Percentiles rank a stretch among this genome's conserved stretches.
Evolutionary conservation across 1,140 invertebrate genomes (phyloP).

Genomic region (Polyergus mexicanus): DNA sequence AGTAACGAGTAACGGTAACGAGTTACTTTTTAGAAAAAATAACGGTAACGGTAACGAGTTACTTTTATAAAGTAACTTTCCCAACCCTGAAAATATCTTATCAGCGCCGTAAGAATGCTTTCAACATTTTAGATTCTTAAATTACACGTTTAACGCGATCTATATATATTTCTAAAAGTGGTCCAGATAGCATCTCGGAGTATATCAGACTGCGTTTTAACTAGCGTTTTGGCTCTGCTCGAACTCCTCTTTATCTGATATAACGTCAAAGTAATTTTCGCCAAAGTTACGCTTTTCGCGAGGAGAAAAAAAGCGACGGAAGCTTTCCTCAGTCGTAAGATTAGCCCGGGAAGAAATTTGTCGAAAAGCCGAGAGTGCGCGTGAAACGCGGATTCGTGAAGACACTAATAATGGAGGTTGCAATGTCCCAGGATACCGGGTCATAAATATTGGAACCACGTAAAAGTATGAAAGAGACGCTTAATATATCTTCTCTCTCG

Average conservation of each 20-base stretch:
- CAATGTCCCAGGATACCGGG: not conserved
- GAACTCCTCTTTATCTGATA: slow-evolving; percentile 30
- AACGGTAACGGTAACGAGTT: no score
- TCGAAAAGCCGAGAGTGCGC: slow-evolving; percentile 19
- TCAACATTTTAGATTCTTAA: not conserved
- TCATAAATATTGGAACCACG: slow-evolving; percentile 33
- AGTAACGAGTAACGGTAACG: no score
- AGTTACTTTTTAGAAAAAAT: no score
- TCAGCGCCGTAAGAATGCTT: not conserved
- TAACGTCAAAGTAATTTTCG: slow-evolving; percentile 31
- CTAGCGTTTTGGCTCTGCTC: not conserved
- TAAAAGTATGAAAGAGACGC: slow-evolving; percentile 8
- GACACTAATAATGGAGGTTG: not conserved
- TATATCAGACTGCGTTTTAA: not conserved
- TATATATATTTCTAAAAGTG: not conserved
- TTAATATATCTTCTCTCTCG: slow-evolving; percentile 22
- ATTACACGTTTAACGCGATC: not conserved
- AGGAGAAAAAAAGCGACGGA: not conserved
- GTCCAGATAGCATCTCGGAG: no score
- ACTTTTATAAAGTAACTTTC: no score
- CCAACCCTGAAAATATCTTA: slow-evolving; percentile 17
- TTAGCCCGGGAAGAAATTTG: slow-evolving; percentile 44
- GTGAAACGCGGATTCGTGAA: not conserved
- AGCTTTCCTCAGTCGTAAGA: slow-evolving; percentile 29
- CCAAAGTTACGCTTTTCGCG: slow-evolving; percentile 8